Conservation (phyloP, 2,113 vertebrate species). For the Leptosomus discolor region DNA sequence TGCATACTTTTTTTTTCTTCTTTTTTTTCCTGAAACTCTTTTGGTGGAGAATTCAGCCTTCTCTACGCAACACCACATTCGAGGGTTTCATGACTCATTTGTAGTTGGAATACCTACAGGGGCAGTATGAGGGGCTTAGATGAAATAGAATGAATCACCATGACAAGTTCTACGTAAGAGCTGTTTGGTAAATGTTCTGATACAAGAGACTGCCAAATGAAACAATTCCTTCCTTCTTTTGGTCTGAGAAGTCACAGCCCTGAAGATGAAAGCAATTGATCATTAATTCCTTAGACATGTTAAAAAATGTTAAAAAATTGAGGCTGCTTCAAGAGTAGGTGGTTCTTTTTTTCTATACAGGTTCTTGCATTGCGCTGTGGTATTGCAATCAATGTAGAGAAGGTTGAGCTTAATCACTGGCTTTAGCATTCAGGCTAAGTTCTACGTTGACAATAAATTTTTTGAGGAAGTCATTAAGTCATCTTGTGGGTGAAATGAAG, state of each 20-base stretch:
- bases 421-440: not conserved
- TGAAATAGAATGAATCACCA: constrained; percentile 9
- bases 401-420: not conserved
- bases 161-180: not conserved
- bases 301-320: not conserved
- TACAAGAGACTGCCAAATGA: not conserved
- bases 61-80: not conserved
- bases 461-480: not conserved
- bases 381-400: not conserved
- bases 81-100: not conserved
- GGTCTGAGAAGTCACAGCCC: not conserved
- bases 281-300: not conserved
- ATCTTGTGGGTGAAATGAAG: not conserved
- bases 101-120: not conserved
- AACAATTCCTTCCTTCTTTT: not conserved
- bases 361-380: not conserved
- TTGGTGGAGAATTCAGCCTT: not conserved
- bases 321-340: not conserved
- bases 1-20: not conserved
- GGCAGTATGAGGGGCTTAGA: not conserved
- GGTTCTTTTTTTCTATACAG: not conserved
- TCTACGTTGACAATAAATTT: accelerated
- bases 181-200: not conserved
- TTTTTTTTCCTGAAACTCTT: not conserved
- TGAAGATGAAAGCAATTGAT: not conserved